Evolutionary conservation across 1,140 invertebrate genomes (phyloP).

Genomic region (Trachelipus rathkii): DNA sequence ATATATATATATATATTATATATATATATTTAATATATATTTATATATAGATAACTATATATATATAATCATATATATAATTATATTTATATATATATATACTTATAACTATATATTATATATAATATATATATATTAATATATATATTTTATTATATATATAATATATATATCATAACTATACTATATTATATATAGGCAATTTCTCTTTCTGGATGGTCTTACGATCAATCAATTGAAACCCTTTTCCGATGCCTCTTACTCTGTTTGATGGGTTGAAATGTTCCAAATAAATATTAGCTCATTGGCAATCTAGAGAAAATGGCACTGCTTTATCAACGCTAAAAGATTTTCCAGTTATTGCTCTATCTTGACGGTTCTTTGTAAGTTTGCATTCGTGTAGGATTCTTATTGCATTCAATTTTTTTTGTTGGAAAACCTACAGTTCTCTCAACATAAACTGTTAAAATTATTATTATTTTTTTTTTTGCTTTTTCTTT

Average conservation of each 20-base stretch:
- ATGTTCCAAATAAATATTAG: not conserved
- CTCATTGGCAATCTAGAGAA: not conserved
- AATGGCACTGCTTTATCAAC: not conserved
- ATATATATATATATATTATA: no score
- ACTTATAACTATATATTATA: conserved; percentile 10
- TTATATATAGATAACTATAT: no score
- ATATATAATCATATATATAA: no score
- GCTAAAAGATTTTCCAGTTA: not conserved
- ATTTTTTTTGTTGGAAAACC: no score
- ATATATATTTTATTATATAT: not conserved
- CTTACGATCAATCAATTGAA: not conserved
- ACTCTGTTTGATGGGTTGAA: not conserved
- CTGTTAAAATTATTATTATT: no score
- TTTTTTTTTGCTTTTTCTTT: no score
- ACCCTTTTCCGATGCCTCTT: not conserved
- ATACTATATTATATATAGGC: not conserved
- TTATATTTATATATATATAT: conserved; percentile 3
- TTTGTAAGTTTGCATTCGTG: not conserved
- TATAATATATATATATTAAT: conserved; percentile 14
- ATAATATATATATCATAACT: not conserved
- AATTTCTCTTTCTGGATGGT: not conserved
- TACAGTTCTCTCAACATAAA: no score
- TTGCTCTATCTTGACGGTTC: not conserved
- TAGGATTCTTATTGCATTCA: not conserved
- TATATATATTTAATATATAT: no score